Evolutionary conservation across 2,113 vertebrate genomes (phyloP).

Genomic region (Falcunculus frontatus): DNA sequence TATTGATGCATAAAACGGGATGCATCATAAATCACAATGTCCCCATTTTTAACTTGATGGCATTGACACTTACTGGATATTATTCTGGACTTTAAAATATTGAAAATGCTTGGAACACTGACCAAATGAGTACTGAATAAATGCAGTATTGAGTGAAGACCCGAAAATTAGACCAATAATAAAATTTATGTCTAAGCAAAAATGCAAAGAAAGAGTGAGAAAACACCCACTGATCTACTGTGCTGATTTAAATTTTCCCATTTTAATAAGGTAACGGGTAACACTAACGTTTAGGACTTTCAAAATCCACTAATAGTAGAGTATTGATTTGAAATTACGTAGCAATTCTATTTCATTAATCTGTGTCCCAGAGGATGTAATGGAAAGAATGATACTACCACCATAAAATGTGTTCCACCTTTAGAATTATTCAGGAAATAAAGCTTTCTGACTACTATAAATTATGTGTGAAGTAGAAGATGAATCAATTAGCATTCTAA

Average conservation of each 20-base stretch:
- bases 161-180: not conserved
- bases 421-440: not conserved
- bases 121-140: not conserved
- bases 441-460: not conserved
- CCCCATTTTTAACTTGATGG: not conserved
- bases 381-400: not conserved
- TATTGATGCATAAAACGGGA: not conserved
- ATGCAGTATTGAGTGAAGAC: not conserved
- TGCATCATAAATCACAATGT: not conserved
- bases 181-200: not conserved
- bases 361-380: not conserved
- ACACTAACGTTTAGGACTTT: not conserved
- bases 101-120: not conserved
- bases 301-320: not conserved
- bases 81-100: not conserved
- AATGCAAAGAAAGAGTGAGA: not conserved
- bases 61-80: not conserved
- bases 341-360: not conserved
- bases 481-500: not conserved
- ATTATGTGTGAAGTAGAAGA: not conserved
- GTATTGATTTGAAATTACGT: not conserved
- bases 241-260: not conserved
- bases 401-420: not conserved
- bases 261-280: not conserved
- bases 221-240: not conserved